Conservation (phyloP, 2,797 vertebrate species). For the Pteronotus mesoamericanus region DNA sequence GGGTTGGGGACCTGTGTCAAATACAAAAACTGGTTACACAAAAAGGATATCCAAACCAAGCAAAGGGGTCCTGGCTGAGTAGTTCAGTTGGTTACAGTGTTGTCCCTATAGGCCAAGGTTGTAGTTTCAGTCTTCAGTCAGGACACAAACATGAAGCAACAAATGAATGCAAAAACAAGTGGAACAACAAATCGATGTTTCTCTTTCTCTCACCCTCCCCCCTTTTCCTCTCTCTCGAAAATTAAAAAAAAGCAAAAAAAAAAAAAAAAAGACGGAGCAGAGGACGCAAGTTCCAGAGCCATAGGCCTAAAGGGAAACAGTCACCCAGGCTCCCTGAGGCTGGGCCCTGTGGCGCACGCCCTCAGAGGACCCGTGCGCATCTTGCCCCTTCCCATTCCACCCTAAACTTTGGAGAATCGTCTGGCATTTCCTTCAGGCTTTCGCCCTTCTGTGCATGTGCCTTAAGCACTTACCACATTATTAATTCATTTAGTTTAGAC, state of each 20-base stretch:
- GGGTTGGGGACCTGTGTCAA: not conserved
- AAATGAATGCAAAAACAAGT: not conserved
- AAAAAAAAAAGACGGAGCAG: not conserved
- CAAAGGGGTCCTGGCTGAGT: not conserved
- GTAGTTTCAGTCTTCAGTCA: not conserved
- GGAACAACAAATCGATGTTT: not conserved
- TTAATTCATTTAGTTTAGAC: not conserved
- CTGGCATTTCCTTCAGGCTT: not conserved
- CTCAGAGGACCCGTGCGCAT: not conserved
- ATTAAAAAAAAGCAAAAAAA: not conserved
- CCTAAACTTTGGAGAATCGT: not conserved
- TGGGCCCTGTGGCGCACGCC: fast-evolving
- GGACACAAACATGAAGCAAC: not conserved
- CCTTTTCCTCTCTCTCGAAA: not conserved
- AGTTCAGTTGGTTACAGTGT: not conserved
- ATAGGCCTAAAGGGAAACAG: not conserved
- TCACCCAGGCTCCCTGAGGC: not conserved
- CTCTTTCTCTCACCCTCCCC: not conserved
- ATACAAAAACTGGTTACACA: not conserved
- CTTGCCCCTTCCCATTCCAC: not conserved
- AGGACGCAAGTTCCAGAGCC: not conserved
- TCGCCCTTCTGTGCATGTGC: not conserved
- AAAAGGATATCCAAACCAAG: not conserved
- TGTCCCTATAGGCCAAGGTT: not conserved
- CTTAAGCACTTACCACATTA: not conserved